phyloP scores from a whole-genome alignment of 2,797 vertebrate genomes.

The Spinibarbus caldwelli region DNA sequence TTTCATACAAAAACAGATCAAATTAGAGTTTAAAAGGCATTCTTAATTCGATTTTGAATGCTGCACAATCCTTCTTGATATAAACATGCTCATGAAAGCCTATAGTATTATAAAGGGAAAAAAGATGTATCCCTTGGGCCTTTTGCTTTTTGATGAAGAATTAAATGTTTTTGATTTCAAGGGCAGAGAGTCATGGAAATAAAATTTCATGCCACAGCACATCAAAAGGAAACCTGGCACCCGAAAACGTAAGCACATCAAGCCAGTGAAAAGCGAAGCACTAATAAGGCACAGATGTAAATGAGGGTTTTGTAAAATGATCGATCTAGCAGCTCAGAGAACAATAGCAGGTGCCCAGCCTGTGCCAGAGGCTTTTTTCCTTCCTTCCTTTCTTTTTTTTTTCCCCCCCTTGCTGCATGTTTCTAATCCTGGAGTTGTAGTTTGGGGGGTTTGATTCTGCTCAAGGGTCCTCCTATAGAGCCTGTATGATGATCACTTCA shows the following conservation, averaged over 20 bases:
- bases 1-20: not conserved
- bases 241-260: constrained; percentile 44
- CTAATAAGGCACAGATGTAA: constrained; percentile 55
- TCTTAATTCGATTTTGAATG: constrained; percentile 10
- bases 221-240: constrained; percentile 43
- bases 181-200: constrained; percentile 25
- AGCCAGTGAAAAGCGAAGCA: constrained; percentile 27
- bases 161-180: constrained; percentile 42
- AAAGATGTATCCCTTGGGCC: not conserved
- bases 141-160: constrained; percentile 35
- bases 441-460: constrained; percentile 36
- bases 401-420: not conserved
- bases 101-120: constrained; percentile 1
- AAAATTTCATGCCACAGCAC: constrained; percentile 42
- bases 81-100: constrained; percentile 1
- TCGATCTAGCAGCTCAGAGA: constrained; percentile 44
- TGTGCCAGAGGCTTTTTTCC: constrained; percentile 26
- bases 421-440: constrained; percentile 51
- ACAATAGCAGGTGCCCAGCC: constrained; percentile 32
- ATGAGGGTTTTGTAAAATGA: constrained; percentile 38
- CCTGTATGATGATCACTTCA: constrained; percentile 35
- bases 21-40: not conserved
- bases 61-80: not conserved
- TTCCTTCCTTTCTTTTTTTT: not conserved
- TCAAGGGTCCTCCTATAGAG: constrained; percentile 33